Evolutionary conservation across 1,140 invertebrate species (phyloP), one percentile per base, ranked within the genome.

Genomic region (Zaprionus ghesquierei): DNA sequence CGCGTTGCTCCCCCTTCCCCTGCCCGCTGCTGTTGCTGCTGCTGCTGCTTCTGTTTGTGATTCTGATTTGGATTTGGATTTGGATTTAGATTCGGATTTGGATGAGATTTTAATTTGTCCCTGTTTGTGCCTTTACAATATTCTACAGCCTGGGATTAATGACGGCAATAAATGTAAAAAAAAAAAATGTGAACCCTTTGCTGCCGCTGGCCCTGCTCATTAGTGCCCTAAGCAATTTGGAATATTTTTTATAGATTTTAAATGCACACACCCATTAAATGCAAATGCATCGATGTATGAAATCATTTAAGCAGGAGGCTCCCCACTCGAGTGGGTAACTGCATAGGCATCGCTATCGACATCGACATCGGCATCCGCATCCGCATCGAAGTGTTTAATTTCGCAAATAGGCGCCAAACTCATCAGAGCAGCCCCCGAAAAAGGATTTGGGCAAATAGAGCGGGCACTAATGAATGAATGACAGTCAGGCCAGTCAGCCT

Each of bases 401-500:
- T 70, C n/a, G 10, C 38, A 70, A 70, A 70, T 50, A 70, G 59
- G 41, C 51, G 53, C 22, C 66, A 35, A n/a, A 49, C 66, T 61
- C 66, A 69, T 69, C 66, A 62, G 35, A 6, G 18, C 6, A 25
- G 33, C 27, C 13, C 23, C 59, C n/a, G n/a, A 51, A 53, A 56
- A 59, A 44, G 50, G 18, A 18, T 25, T 35, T 63, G 15, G 5
- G 35, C 51, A 73, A 73, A 56, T 62, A 82, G 66, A 60, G 70
- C 31, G 68, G n/a, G n/a, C n/a, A 63, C 79, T 81, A 81, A 81
- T 81, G 80, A 81, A 79, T 35, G 22, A 22, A n/a, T 1, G 41
- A 20, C 15, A 20, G 38, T 35, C 33, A n/a, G n/a, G 5, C 41
- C 13, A 41, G n/a, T n/a, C 13, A n/a, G 35, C 13, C 12, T 15